phyloP scores from a whole-genome alignment of 2,113 vertebrate genomes.

The Bubo scandiacus region DNA sequence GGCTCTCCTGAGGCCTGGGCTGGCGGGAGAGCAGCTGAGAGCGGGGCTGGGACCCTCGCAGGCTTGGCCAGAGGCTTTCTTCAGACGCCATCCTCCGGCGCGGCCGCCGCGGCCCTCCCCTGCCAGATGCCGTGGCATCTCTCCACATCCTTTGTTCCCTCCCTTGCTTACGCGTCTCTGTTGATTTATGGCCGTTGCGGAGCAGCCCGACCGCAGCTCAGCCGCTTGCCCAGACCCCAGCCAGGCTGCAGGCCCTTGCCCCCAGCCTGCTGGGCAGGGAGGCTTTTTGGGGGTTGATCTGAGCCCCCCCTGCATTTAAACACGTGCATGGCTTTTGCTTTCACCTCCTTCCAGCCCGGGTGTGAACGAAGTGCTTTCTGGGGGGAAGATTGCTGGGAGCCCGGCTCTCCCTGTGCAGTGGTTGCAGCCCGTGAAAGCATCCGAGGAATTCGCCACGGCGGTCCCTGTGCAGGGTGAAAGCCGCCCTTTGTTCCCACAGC shows the following conservation, averaged over 20 bases:
- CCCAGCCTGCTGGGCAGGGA: background rate
- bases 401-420: background rate
- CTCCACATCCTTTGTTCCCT: conserved; percentile 53
- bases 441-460: background rate
- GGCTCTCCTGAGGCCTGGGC: background rate
- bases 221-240: background rate
- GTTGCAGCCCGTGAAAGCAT: conserved; percentile 31
- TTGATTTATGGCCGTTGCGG: conserved; percentile 11
- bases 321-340: background rate
- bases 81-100: background rate
- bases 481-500: background rate
- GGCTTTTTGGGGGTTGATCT: background rate
- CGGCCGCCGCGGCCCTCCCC: background rate
- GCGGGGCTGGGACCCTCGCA: fast-evolving
- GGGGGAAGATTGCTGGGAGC: conserved; percentile 6
- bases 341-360: background rate
- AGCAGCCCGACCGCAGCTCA: background rate
- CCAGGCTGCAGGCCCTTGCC: background rate
- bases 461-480: conserved; percentile 5
- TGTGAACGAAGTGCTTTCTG: conserved; percentile 44
- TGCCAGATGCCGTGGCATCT: background rate
- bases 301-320: background rate
- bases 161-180: background rate
- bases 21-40: background rate
- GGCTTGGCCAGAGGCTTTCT: background rate